Evolutionary conservation across 53 echinoderm and acorn worm species (phyloP), one percentile per base, ranked within the genome.

Genomic region (Mesocentrotus franciscanus): DNA sequence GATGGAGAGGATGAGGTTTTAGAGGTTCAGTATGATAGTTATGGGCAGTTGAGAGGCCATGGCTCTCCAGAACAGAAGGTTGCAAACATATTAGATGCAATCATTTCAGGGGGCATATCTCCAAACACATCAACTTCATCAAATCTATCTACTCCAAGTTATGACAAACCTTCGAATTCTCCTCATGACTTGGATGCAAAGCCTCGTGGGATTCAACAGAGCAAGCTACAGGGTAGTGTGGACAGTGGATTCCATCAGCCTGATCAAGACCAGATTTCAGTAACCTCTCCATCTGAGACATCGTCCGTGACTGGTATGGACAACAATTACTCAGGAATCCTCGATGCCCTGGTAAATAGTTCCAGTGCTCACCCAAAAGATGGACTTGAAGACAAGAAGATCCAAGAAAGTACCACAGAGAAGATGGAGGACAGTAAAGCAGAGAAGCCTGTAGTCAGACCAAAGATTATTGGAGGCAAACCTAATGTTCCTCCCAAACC

Each of bases 181-280:
- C 95, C 87, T 13, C 14, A 7, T 59, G 94, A 93, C 24, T 27
- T 68, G 24, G 60, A 78, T 15, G 29, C 83, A 32, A 93, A 93
- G 94, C 17, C 30, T 56, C 78, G 61, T 60, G 83, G 94, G 49
- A 93, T 93, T 59, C 78, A 93, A 13, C 94, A 93, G 61, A 93
- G 94, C 57, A 93, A 78, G 78, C 94, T 93, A 13, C 94, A 93
- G 64, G 96, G 95, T 55, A 96, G 96, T 59, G 84, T 96, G 8
- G 96, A 96, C 60, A 96, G 92, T 95, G 96, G 95, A 58, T 95
- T 95, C 90, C 95, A 95, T 85, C 95, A 95, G 59, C 85, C 95
- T 1, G 95, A 95, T 24, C 94, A 59, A 33, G 94, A 93, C 57
- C 94, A 93, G 83, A 57, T 93, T 62, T 93, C 94, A 24, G 78